A percentile compares a stretch with the other conserved stretches of the same genome.
Conservation (phyloP, 2,888 invertebrate species). For the Chrysolina oricalcia region DNA sequence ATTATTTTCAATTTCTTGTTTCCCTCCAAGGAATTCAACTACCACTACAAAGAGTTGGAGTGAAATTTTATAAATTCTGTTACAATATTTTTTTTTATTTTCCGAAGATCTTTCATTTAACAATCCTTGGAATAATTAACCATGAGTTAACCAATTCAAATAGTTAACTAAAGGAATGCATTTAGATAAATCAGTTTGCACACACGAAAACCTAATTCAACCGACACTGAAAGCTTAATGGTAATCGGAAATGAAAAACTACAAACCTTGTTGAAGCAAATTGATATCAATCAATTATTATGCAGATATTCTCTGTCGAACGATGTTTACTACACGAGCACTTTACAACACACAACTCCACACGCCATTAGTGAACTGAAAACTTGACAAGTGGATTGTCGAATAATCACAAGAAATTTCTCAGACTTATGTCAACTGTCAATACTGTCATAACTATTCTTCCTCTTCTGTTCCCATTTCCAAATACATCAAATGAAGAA, state of each 20-base stretch:
- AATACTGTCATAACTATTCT: neutral
- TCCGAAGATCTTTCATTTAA: too few species aligned
- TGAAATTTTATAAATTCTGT: too few species aligned
- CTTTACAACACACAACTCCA: neutral
- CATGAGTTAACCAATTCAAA: too few species aligned
- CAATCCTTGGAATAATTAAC: too few species aligned
- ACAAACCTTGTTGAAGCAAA: neutral
- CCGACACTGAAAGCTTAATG: neutral
- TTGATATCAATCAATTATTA: neutral
- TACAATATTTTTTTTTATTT: too few species aligned
- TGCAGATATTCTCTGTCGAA: neutral
- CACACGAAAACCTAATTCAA: neutral
- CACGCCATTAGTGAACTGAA: constrained; percentile 19
- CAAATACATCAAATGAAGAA: too few species aligned
- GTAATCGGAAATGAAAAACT: neutral
- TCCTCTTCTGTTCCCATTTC: neutral
- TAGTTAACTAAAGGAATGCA: neutral
- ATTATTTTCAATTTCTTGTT: too few species aligned
- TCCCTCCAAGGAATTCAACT: too few species aligned
- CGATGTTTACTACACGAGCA: constrained; percentile 3
- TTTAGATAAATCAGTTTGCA: neutral
- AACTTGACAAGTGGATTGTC: constrained; percentile 6
- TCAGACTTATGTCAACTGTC: neutral
- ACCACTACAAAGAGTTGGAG: too few species aligned
- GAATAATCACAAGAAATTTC: neutral